These are phyloP conservation scores for Alexandromys fortis DNA, from an alignment of 2,113 vertebrate genomes.

Conservation along the genomic window DNA sequence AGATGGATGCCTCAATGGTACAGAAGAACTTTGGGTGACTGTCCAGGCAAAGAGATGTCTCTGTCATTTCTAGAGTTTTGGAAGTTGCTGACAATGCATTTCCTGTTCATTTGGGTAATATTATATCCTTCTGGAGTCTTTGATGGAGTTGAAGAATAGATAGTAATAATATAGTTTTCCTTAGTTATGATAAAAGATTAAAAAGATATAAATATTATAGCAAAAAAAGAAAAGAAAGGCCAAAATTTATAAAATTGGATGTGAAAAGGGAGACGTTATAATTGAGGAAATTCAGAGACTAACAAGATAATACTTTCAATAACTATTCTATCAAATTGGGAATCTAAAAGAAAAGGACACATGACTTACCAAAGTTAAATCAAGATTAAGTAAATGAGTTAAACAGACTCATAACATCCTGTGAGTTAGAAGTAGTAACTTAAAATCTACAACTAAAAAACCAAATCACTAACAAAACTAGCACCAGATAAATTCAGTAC, in stretches of 20 bases:
- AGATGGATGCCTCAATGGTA: no score
- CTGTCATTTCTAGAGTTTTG: no score
- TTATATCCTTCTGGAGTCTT: no score
- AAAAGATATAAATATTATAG: no score
- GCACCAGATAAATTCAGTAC: neutral
- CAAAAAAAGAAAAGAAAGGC: no score
- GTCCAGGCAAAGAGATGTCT: no score
- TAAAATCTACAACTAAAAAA: neutral
- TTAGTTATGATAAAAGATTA: no score
- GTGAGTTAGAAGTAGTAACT: neutral
- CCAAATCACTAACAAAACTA: neutral
- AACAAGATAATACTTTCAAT: neutral
- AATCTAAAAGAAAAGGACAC: neutral
- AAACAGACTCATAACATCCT: neutral
- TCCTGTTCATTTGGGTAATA: no score
- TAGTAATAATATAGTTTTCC: no score
- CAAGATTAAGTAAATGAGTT: neutral
- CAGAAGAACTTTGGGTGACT: no score
- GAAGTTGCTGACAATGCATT: no score
- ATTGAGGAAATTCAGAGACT: neutral
- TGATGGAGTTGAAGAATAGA: no score
- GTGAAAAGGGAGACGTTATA: neutral
- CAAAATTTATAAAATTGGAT: neutral
- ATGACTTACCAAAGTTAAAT: neutral
- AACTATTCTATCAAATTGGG: neutral